Conservation (phyloP, 2,888 invertebrate genomes). For the Nycteola revayana region DNA sequence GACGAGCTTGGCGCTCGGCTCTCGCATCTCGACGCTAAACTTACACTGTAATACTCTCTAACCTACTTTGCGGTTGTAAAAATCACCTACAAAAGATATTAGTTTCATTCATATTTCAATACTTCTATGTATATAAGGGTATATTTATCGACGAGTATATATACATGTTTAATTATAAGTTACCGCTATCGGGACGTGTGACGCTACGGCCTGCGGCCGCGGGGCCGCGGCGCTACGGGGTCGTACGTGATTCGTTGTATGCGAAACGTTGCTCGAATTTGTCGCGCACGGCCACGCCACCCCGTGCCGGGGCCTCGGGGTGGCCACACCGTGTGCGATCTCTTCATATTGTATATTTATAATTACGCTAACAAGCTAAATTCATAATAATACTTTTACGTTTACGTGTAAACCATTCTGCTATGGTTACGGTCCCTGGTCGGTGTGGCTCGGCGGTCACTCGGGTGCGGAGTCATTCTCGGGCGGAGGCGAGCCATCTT, state of each 20-base stretch:
- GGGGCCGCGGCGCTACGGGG: slow-evolving; percentile 68
- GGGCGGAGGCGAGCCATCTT: slow-evolving; percentile 69
- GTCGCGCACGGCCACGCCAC: slow-evolving; percentile 54
- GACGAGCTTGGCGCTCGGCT: slow-evolving; percentile 62
- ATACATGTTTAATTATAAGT: slow-evolving; percentile 62
- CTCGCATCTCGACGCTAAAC: slow-evolving; percentile 70
- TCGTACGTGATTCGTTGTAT: slow-evolving; percentile 81
- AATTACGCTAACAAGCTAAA: slow-evolving; percentile 74
- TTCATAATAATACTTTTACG: slow-evolving; percentile 79
- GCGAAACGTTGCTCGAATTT: slow-evolving; percentile 79
- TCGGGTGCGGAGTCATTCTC: slow-evolving; percentile 46
- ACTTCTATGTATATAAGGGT: slow-evolving; percentile 79
- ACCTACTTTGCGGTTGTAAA: slow-evolving; percentile 82
- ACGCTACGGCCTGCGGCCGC: slow-evolving; percentile 66
- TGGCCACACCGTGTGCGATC: slow-evolving; percentile 45
- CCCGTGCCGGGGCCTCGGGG: slow-evolving; percentile 41
- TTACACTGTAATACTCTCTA: slow-evolving; percentile 72
- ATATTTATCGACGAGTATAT: slow-evolving; percentile 75
- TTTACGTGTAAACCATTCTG: slow-evolving; percentile 66
- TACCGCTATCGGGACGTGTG: slow-evolving; percentile 71
- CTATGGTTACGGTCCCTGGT: slow-evolving; percentile 72
- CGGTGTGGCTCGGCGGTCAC: slow-evolving; percentile 42
- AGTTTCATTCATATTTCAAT: slow-evolving; percentile 80
- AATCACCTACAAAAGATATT: slow-evolving; percentile 83
- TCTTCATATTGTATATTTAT: slow-evolving; percentile 68